phyloP scores from a whole-genome alignment of 2,888 invertebrate genomes.

The Ethmia dodecea region DNA sequence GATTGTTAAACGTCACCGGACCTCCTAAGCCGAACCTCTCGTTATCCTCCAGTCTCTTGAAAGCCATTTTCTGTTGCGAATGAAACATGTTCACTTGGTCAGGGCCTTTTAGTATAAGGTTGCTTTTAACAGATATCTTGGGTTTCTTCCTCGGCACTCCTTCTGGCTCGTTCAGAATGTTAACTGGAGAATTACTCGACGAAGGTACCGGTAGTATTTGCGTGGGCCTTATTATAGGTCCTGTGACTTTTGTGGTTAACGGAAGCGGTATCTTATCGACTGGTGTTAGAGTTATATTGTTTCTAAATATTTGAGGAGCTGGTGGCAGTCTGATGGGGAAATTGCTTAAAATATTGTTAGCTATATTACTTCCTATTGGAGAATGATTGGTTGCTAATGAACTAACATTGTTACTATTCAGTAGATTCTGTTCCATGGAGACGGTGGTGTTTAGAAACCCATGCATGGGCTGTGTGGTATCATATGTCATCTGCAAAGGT shows the following conservation, averaged over 20 bases:
- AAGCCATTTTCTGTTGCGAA: constrained; percentile 71
- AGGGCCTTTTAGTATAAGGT: constrained; percentile 68
- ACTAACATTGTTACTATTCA: constrained; percentile 46
- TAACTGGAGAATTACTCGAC: constrained; percentile 58
- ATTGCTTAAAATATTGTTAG: constrained; percentile 61
- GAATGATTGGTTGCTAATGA: constrained; percentile 49
- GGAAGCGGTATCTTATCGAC: constrained; percentile 57
- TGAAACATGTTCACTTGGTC: constrained; percentile 71
- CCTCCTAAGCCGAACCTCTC: constrained; percentile 58
- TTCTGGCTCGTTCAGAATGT: constrained; percentile 42
- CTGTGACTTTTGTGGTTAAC: constrained; percentile 51
- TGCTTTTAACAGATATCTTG: constrained; percentile 73
- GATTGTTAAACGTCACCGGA: constrained; percentile 65
- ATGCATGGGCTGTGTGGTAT: constrained; percentile 45
- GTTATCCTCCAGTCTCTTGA: constrained; percentile 58
- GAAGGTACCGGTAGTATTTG: constrained; percentile 65
- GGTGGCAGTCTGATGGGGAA: constrained; percentile 61
- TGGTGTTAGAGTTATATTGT: constrained; percentile 58
- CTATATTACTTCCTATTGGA: constrained; percentile 39
- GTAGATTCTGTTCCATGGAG: constrained; percentile 48
- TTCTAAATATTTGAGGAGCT: constrained; percentile 45
- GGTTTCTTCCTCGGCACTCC: constrained; percentile 64
- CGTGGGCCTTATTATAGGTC: constrained; percentile 62
- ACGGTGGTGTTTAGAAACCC: constrained; percentile 51
- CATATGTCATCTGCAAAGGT: constrained; percentile 47